Conservation (phyloP, 1,140 invertebrate genomes). For the Drosophila repleta region DNA sequence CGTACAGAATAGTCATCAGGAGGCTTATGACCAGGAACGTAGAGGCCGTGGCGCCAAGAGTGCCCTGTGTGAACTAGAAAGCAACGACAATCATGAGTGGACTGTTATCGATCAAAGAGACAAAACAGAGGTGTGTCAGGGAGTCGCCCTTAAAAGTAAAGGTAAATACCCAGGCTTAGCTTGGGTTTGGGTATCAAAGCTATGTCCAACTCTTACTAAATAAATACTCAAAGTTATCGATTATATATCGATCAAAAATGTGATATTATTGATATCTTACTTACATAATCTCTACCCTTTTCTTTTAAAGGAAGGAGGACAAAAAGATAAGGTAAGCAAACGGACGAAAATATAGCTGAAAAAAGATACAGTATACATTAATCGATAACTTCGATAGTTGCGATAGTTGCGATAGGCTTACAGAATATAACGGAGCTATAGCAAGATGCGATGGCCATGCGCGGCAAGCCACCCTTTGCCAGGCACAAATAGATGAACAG, state of each 20-base stretch:
- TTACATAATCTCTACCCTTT: no score
- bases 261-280: neutral
- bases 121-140: no score
- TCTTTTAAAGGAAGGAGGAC: no score
- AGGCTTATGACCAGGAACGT: conserved; percentile 20
- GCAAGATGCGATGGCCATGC: conserved; percentile 43
- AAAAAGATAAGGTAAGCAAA: conserved; percentile 24
- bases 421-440: conserved; percentile 28
- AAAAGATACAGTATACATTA: neutral
- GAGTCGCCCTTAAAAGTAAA: no score
- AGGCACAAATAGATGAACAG: conserved; percentile 15
- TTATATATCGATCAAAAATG: neutral
- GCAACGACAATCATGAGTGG: no score
- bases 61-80: conserved; percentile 31
- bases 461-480: conserved; percentile 34
- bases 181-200: no score
- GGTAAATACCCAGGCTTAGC: no score
- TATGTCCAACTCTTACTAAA: no score
- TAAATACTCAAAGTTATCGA: no score
- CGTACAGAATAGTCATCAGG: conserved; percentile 2
- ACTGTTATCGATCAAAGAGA: no score
- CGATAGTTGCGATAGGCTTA: conserved; percentile 5
- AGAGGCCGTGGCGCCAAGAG: conserved; percentile 27
- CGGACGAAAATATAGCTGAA: conserved; percentile 18
- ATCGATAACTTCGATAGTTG: neutral